Evolutionary conservation across 1,140 invertebrate genomes (phyloP).

Genomic region (Drosophila varians): DNA sequence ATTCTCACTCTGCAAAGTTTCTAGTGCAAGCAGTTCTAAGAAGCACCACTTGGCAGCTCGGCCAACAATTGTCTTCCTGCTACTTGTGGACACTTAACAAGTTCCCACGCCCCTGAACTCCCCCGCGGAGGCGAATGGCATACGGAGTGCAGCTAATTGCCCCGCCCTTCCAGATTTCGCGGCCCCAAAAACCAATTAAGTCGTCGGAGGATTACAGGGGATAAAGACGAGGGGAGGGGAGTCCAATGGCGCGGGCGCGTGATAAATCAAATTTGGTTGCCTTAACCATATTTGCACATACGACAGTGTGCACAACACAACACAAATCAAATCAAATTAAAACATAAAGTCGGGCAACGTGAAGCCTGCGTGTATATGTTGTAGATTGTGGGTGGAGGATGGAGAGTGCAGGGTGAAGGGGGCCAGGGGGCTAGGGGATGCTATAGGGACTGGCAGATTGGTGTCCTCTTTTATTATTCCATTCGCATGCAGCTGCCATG

Average conservation of each 20-base stretch:
- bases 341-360: slow-evolving; percentile 67
- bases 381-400: neutral
- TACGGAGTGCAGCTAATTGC: slow-evolving; percentile 74
- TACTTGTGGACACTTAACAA: slow-evolving; percentile 69
- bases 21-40: neutral
- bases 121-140: slow-evolving; percentile 1
- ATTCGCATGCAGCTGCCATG: slow-evolving; percentile 73
- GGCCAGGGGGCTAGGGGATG: neutral
- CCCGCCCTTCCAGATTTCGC: slow-evolving; percentile 30
- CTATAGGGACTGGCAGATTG: slow-evolving; percentile 30
- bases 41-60: slow-evolving; percentile 24
- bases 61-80: slow-evolving; percentile 56
- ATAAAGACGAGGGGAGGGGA: slow-evolving; percentile 1
- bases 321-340: slow-evolving; percentile 83
- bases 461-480: slow-evolving; percentile 76
- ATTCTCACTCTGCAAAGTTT: neutral
- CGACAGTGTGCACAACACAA: slow-evolving; percentile 71
- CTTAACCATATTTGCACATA: slow-evolving; percentile 80
- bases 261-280: slow-evolving; percentile 82
- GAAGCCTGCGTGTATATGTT: neutral
- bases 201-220: slow-evolving; percentile 24
- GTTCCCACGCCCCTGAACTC: slow-evolving; percentile 16
- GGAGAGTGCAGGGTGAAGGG: too few relatives aligned
- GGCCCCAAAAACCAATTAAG: slow-evolving; percentile 74
- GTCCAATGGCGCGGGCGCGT: slow-evolving; percentile 43